A percentile compares a stretch with the other conserved stretches of the same genome.
phyloP scores from a whole-genome alignment of 2,797 vertebrate genomes.

The Falco peregrinus region DNA sequence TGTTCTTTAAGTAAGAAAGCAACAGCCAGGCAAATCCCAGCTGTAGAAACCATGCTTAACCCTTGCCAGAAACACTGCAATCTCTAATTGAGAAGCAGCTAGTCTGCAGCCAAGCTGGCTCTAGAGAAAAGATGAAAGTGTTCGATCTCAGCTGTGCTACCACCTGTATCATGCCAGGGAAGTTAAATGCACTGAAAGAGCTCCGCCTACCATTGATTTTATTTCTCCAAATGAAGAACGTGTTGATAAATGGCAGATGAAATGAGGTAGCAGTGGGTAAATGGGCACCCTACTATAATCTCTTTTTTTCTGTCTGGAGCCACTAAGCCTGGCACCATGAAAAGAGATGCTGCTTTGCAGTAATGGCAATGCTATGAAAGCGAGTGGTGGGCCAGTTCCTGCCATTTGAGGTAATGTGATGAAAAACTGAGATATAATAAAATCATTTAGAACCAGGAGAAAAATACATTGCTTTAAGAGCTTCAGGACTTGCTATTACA shows the following conservation, averaged over 20 bases:
- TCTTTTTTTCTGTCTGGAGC: slow-evolving; percentile 2
- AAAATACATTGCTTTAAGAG: slow-evolving; percentile 20
- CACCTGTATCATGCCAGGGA: slow-evolving; percentile 51
- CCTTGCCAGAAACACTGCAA: slow-evolving; percentile 32
- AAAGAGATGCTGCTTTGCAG: slow-evolving; percentile 7
- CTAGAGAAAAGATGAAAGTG: slow-evolving; percentile 30
- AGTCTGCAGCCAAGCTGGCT: slow-evolving; percentile 57
- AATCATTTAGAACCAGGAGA: slow-evolving; percentile 14
- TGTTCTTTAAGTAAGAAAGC: not conserved
- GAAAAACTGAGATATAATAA: slow-evolving; percentile 6
- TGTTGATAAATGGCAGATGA: slow-evolving; percentile 52
- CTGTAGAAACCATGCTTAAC: not conserved
- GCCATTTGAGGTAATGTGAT: slow-evolving; percentile 34
- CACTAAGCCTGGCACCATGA: slow-evolving; percentile 24
- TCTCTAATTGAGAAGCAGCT: slow-evolving; percentile 39
- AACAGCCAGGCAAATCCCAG: not conserved
- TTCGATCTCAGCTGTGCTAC: slow-evolving; percentile 63
- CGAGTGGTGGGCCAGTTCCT: not conserved
- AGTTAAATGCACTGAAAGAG: slow-evolving; percentile 47
- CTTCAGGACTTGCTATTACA: not conserved
- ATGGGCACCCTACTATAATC: slow-evolving; percentile 32
- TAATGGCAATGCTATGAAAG: slow-evolving; percentile 34
- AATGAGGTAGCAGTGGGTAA: slow-evolving; percentile 60
- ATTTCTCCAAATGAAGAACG: slow-evolving; percentile 45
- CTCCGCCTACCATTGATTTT: slow-evolving; percentile 52